Base-by-base conservation (phyloP, 2,797 vertebrate genomes). In the Intellagama lesueurii region DNA sequence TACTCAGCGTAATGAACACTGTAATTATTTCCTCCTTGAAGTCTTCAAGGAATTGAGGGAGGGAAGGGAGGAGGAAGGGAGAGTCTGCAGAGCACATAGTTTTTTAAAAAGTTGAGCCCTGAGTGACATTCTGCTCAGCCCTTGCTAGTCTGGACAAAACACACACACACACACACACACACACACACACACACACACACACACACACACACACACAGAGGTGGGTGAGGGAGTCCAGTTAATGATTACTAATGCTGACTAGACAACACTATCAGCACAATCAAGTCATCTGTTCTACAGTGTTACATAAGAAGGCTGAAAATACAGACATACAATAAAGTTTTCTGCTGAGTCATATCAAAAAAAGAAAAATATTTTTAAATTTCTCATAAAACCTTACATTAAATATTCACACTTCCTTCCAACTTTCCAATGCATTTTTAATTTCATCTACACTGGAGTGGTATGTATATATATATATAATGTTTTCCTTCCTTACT, bases 341-440 rank as follows among this genome's bases (percentile, higher is more conserved):
- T 60, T 49, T 83, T 83, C 80, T 83, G 80, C 87, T 88, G 87
- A 88, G 80, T 88, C 81, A 83, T 60, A 76, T 11, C 68, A 83
- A 76, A 76, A 40, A 40, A 40, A 40, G 40, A 40, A 40, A 40
- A 30, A 28, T 4, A 19, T 68, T 69, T 76, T 76, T 66, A 60
- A 68, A 83, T 83, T 35, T 76, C 87, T 76, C 87, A 88, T 76
- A 88, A 83, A 88, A 66, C 22, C 60, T 83, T 35, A 16, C 72
- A 88, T 88, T 83, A 83, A 88, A 88, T 88, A 88, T 88, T 88
- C 87, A 88, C 70, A 64, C 35, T 76, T 49, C 72, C 40, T 88
- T 88, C 80, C 81, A 83, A 83, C 69, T 88, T 88, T 75, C 70
- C 80, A 82, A 82, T 88, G 22, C 87, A 82, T 88, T 88, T 82